These are phyloP conservation scores for Ochropleura leucogaster DNA, from an alignment of 2,888 invertebrate species.

Conservation along the genomic window DNA sequence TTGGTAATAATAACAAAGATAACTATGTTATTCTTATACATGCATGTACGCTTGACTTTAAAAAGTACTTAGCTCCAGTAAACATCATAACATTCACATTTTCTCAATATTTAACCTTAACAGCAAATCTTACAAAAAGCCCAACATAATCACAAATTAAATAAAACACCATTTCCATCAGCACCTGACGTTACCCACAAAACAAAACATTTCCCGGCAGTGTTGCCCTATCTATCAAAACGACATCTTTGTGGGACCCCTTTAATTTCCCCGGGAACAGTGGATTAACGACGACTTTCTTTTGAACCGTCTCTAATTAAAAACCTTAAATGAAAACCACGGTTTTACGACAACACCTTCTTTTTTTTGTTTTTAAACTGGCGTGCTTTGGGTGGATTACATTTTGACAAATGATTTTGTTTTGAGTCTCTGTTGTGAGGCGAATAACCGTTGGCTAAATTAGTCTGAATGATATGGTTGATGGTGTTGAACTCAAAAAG, in stretches of 20 bases:
- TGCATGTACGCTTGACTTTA: background rate
- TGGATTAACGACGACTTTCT: constrained; percentile 81
- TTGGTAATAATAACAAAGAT: no score
- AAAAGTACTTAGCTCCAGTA: background rate
- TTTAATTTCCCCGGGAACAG: constrained; percentile 81
- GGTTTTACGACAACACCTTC: constrained; percentile 78
- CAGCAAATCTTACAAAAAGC: background rate
- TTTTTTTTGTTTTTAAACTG: constrained; percentile 41
- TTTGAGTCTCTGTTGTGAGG: constrained; percentile 20
- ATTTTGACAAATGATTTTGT: constrained; percentile 55
- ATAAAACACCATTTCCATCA: constrained; percentile 1
- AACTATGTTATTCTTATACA: no score
- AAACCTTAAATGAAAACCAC: constrained; percentile 81
- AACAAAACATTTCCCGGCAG: background rate
- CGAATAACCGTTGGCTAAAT: background rate
- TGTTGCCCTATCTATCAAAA: constrained; percentile 34
- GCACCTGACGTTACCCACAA: constrained; percentile 6
- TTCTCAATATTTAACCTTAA: background rate
- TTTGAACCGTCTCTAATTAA: constrained; percentile 83
- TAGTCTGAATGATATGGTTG: background rate
- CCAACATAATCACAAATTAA: background rate
- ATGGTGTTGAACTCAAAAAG: background rate
- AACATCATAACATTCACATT: no score
- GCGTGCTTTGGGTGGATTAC: constrained; percentile 45
- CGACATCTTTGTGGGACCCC: constrained; percentile 67